phyloP scores from a whole-genome alignment of 2,797 vertebrate genomes.

The Chromobotia macracanthus region DNA sequence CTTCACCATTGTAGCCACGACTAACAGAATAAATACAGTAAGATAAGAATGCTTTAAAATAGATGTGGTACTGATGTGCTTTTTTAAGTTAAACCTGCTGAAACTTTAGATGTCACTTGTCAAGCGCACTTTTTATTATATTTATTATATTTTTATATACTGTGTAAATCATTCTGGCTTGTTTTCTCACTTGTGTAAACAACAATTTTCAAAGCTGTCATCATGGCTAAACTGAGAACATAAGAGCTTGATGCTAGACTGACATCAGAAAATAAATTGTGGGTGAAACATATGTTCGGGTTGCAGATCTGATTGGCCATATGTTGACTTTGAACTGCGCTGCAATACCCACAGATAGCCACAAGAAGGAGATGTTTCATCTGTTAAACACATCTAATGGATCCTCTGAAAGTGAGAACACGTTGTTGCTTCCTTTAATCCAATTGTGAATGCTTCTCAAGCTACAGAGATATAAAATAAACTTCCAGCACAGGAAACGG shows the following conservation, averaged over 20 bases:
- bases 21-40: constrained; percentile 49
- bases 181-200: background rate
- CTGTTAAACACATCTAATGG: constrained; percentile 7
- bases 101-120: background rate
- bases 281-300: background rate
- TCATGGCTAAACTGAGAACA: background rate
- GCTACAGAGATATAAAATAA: constrained; percentile 9
- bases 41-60: background rate
- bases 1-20: constrained; percentile 78
- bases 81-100: background rate
- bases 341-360: constrained; percentile 30
- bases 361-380: constrained; percentile 53
- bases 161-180: no score
- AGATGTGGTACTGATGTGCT: background rate
- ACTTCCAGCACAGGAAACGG: constrained; percentile 11
- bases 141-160: background rate
- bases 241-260: constrained; percentile 3
- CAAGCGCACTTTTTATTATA: background rate
- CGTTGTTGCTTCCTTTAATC: constrained; percentile 29
- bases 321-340: background rate
- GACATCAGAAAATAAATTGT: constrained; percentile 15
- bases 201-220: constrained; percentile 1
- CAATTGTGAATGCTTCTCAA: constrained; percentile 31
- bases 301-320: constrained; percentile 23
- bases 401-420: constrained; percentile 36